Evolutionary conservation across 2,113 vertebrate species (phyloP).

Genomic region (Nothoprocta perdicaria): DNA sequence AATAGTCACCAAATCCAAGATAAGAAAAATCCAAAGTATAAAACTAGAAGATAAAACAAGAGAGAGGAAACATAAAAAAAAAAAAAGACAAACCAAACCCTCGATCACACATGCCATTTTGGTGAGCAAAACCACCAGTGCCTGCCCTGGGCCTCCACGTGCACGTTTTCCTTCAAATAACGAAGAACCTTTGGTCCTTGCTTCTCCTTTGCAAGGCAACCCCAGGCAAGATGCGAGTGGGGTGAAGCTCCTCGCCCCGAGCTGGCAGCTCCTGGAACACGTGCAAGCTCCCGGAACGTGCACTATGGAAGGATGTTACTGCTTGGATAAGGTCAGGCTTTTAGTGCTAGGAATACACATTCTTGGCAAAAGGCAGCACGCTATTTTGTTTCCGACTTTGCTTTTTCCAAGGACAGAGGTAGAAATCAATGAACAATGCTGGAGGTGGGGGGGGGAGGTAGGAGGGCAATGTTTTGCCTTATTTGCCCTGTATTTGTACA

Average conservation of each 20-base stretch:
- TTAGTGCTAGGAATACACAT: background rate
- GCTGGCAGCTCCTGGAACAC: background rate
- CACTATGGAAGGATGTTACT: slow-evolving; percentile 29
- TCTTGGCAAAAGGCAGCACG: background rate
- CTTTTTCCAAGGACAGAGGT: background rate
- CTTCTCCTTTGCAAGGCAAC: background rate
- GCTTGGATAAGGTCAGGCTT: background rate
- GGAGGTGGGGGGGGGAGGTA: background rate
- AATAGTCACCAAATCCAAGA: background rate
- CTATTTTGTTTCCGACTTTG: background rate
- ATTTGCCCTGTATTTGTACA: background rate
- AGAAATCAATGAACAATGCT: accelerated
- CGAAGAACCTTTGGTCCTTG: background rate
- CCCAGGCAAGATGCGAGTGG: background rate
- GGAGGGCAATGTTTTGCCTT: background rate
- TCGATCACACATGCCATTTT: background rate
- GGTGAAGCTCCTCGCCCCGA: background rate
- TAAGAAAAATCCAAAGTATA: background rate
- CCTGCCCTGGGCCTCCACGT: background rate
- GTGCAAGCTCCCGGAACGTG: background rate
- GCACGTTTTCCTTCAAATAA: background rate
- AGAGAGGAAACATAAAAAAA: too few relatives aligned
- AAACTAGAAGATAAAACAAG: background rate
- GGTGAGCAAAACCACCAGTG: background rate
- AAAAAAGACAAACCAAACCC: too few relatives aligned